A percentile compares a stretch with the other conserved stretches of the same genome.
These are phyloP conservation scores for Syngnathus typhle DNA, from an alignment of 2,113 vertebrate species.

Conservation along the genomic window DNA sequence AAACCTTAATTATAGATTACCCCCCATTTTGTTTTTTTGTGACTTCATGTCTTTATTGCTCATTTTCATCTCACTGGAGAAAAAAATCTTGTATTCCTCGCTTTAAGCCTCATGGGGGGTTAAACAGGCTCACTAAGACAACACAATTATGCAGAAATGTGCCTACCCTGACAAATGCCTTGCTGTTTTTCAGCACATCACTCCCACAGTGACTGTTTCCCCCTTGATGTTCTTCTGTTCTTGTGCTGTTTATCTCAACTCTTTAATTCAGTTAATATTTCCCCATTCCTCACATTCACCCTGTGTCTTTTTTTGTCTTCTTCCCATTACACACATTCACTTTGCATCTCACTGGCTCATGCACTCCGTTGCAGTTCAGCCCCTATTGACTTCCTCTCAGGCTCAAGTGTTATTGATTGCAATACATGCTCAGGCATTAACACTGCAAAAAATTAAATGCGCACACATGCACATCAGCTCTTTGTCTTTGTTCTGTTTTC, in stretches of 20 bases:
- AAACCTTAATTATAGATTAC: not conserved
- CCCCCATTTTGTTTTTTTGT: conserved; percentile 16
- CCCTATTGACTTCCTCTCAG: conserved; percentile 62
- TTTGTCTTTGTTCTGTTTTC: conserved; percentile 1
- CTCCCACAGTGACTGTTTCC: conserved; percentile 30
- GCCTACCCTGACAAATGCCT: conserved; percentile 41
- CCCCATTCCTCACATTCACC: conserved; percentile 9
- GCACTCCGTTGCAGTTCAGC: conserved; percentile 55
- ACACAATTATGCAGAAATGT: conserved; percentile 43
- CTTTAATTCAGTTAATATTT: conserved; percentile 27
- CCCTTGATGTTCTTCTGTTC: conserved; percentile 8
- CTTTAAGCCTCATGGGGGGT: conserved; percentile 44
- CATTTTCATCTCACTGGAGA: conserved; percentile 40
- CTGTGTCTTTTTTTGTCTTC: conserved; percentile 31
- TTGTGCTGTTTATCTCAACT: conserved; percentile 6
- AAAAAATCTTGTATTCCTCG: conserved; percentile 37
- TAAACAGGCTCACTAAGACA: conserved; percentile 39
- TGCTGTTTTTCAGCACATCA: conserved; percentile 10
- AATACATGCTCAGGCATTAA: conserved; percentile 44
- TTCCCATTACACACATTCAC: conserved; percentile 29
- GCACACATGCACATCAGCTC: conserved; percentile 23
- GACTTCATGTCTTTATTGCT: conserved; percentile 32
- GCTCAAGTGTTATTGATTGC: conserved; percentile 70
- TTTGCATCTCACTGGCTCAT: conserved; percentile 44
- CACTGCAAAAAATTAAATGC: conserved; percentile 22